Conservation (phyloP, 2,797 vertebrate genomes). For the Glyptemys insculpta region DNA sequence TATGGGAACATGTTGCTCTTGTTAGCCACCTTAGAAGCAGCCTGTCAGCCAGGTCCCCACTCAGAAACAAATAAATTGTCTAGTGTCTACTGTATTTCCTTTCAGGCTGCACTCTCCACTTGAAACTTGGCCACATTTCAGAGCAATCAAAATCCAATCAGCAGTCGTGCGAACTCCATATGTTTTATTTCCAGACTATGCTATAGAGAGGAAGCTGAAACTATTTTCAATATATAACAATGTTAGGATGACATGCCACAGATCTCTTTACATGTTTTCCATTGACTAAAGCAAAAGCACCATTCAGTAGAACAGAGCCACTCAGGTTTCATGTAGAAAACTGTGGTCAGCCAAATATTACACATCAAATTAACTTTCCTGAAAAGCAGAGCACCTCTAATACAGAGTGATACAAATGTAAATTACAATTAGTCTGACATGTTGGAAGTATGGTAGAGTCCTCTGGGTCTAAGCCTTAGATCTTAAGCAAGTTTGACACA, state of each 20-base stretch:
- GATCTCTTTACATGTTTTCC: background rate
- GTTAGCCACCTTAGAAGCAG: conserved; percentile 75
- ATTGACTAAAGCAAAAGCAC: conserved; percentile 9
- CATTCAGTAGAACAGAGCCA: background rate
- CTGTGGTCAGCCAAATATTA: background rate
- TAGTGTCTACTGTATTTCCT: conserved; percentile 81
- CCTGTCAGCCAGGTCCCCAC: conserved; percentile 71
- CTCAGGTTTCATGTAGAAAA: conserved; percentile 37
- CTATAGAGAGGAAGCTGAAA: conserved; percentile 39
- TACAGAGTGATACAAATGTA: conserved; percentile 29
- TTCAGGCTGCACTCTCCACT: conserved; percentile 74
- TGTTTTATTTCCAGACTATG: conserved; percentile 69
- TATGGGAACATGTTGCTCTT: conserved; percentile 78
- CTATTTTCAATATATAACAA: conserved; percentile 16
- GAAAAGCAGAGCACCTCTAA: conserved; percentile 41
- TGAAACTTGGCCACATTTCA: conserved; percentile 77
- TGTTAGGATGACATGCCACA: conserved; percentile 33
- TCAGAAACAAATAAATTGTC: conserved; percentile 81
- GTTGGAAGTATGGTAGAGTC: background rate
- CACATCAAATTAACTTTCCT: conserved; percentile 33
- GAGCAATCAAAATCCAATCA: conserved; percentile 80
- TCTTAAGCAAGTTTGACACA: conserved; percentile 31
- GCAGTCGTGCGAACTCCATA: conserved; percentile 66
- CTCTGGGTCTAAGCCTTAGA: background rate
- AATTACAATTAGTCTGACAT: conserved; percentile 23